Evolutionary conservation across 2,888 invertebrate genomes (phyloP).

Genomic region (Linnaemya tessellans): DNA sequence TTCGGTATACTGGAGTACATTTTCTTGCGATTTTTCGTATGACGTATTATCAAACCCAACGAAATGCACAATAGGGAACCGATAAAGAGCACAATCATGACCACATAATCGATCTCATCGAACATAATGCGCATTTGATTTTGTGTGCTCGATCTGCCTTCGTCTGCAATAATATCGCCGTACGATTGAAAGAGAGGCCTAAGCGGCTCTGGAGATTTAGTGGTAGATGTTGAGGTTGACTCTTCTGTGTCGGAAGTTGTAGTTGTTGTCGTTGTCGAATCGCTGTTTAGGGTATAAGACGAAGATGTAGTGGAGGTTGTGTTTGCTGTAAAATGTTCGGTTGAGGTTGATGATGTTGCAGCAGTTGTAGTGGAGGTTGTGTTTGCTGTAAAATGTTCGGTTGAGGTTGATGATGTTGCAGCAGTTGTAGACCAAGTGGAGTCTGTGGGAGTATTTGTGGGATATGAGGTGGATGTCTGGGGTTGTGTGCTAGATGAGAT

Average conservation of each 20-base stretch:
- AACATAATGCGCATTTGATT: conserved; percentile 65
- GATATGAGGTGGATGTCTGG: conserved; percentile 1
- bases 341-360: background rate
- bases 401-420: background rate
- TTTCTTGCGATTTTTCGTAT: conserved; percentile 73
- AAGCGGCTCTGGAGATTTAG: conserved; percentile 72
- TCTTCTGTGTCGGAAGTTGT: conserved; percentile 2
- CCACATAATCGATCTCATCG: conserved; percentile 70
- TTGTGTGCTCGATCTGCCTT: conserved; percentile 37
- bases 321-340: background rate
- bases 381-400: background rate
- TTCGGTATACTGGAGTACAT: conserved; percentile 78
- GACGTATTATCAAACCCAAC: conserved; percentile 69
- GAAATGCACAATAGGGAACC: conserved; percentile 69
- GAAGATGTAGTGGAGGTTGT: conserved; percentile 55
- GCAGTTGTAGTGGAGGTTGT: conserved; percentile 11
- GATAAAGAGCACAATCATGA: conserved; percentile 66
- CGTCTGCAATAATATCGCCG: conserved; percentile 8
- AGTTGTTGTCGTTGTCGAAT: background rate
- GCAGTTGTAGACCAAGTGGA: conserved; percentile 24
- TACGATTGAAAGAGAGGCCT: conserved; percentile 72
- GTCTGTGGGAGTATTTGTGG: conserved; percentile 22
- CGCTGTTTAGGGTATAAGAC: conserved; percentile 11
- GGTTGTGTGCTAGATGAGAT: conserved; percentile 34
- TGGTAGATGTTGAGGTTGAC: conserved; percentile 33